Base-by-base conservation (phyloP, 2,888 invertebrate genomes). In the Drosophila diplacantha region DNA sequence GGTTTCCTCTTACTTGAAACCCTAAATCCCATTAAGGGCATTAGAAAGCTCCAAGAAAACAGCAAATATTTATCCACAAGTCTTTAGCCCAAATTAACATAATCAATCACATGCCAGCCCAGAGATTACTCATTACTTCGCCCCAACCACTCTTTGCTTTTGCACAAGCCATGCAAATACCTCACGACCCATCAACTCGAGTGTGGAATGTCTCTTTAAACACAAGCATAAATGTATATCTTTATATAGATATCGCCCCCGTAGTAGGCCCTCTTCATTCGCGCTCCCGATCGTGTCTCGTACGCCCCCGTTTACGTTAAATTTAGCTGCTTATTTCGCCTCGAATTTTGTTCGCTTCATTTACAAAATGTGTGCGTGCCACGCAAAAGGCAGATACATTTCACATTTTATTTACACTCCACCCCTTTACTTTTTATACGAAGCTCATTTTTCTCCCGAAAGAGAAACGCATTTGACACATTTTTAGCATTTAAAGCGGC, bases 291-390 rank as follows among this genome's bases (percentile, higher is more conserved):
- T 50, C 39, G 22, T 43, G 51, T 22, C 37, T 20, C 43, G 29
- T 12, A 34, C 65, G 65, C 65, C 65, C 65, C 64, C 70, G 39
- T 47, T 70, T 32, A 22, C 32, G 39, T 60, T 65, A 61, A 59
- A 59, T 59, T 46, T 59, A 59, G 62, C 34, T 12, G 57, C 34
- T 34, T 12, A 9, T 44, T 50, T 63, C 32, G 22, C 5, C 41
- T 41, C 41, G 41, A 41, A 44, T 39, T 39, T 29, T 11, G 22
- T 64, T 53, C 46, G 58, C 55, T 82, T 84, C 84, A 82, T 80
- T 78, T 74, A 79, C 84, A 79, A 79, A 84, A 84, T 84, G 81
- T 69, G 81, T 76, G 83, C 78, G 78, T 84, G 78, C 74, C 29
- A 83, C 73, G 83, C 83, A 84, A 84, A 82, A 77, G 59, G 62